Evolutionary conservation across 2,888 invertebrate species (phyloP), one percentile per base, ranked within the genome.

Genomic region (Hirtodrosophila cameraria): DNA sequence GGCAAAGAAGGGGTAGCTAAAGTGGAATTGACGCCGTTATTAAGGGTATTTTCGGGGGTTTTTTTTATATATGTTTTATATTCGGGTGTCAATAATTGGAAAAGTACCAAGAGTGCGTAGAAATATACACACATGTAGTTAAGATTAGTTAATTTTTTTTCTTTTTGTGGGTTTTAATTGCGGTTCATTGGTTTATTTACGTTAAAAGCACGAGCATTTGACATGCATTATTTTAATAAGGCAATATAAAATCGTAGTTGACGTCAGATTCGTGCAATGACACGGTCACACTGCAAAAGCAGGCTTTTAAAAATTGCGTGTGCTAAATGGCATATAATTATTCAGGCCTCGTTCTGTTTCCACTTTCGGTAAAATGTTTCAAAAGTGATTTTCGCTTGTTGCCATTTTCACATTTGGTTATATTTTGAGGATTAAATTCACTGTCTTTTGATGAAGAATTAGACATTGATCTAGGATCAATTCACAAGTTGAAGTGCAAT

Each of bases 181-280:
- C 8, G 23, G 23, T 3, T 23, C 18, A 18, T 18, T 25, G 23
- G 4, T 9, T 27, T 27, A 15, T 23, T 11, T 3, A n/a, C 5
- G 7, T 13, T 25, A 18, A 1, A 33, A 33, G 33, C 27, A 12
- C 2, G 15, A 18, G 8, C 20, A 27, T n/a, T 18, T 42, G 35
- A 8, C 57, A 38, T 58, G 42, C 28, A 25, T 31, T 23, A 23
- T 7, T 18, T 18, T 18, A 18, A 4, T 18, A 23, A 8, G 23
- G 23, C 2, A 23, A 8, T 8, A 3, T 6, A 5, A 23, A 23
- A 23, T 23, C 23, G 8, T 35, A 18, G 6, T 15, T 52, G 66
- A 52, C 66, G 50, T 48, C 65, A 65, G 42, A 25, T 13, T 6
- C 31, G 46, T 65, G 65, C 65, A 58, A 64, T 41, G 30, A 45